Base-by-base conservation (phyloP, 2,797 vertebrate genomes). In the Amblyraja radiata region DNA sequence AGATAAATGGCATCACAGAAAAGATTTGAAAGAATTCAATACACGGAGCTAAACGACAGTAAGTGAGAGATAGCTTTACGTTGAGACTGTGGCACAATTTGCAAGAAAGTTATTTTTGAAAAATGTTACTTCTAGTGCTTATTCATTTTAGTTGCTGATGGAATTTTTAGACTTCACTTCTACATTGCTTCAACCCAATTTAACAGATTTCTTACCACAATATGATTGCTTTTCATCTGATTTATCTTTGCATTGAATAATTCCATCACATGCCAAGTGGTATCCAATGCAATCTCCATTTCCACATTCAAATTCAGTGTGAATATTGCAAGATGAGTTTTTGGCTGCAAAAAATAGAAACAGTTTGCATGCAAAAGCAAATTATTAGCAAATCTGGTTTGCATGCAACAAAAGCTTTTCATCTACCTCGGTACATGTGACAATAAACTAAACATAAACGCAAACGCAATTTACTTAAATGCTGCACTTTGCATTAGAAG, bases 181-280 rank as follows among this genome's bases (percentile, higher is more conserved):
- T 79, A 74, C 74, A 73, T 90, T 90, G n/a, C 74, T 93, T 90
- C 32, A 46, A 32, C 10, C 74, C 36, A 36, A 58, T 78, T 8
- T 23, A 71, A 93, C 83, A 79, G 93, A 61, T 94, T 93, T 95
- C 98, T 96, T 95, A 99, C 99, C 98, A 95, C 99, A 99, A 94
- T 99, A 99, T 93, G 98, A 97, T 94, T 98, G 97, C 94, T 99
- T 99, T 95, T 99, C 99, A 94, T 99, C 99, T 0, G 99, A 99
- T 94, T 98, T 99, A 96, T 99, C 99, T 95, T 99, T 99, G 96
- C 99, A 99, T 73, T 99, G 98, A 93, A 97, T 95, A n/a, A 97
- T 92, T 65, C 98, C 98, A 93, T 99, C 99, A 91, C 99, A 99
- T 46, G 98, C 98, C 58, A 98, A 95, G 93, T 98, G 94, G 84